Conservation (phyloP, 2,797 vertebrate species). For the Phrynocephalus guinanensis region DNA sequence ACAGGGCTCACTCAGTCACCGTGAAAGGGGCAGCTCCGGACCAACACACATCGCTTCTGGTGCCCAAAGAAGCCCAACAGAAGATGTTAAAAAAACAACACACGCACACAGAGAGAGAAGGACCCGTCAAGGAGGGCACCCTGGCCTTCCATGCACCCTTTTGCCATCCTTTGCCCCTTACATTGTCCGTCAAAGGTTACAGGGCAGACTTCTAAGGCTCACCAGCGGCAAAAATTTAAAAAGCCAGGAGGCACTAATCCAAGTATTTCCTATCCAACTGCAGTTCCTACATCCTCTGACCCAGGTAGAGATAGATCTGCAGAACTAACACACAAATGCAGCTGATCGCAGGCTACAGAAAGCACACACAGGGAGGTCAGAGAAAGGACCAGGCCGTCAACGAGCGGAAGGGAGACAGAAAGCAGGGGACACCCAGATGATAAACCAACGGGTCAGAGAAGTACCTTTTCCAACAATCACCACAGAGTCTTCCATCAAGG, state of each 20-base stretch:
- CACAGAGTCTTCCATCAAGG: constrained; percentile 81
- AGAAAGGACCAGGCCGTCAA: background rate
- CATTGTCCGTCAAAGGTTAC: background rate
- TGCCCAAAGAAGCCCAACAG: background rate
- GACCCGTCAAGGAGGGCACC: background rate
- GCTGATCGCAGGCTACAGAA: background rate
- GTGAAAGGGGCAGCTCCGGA: background rate
- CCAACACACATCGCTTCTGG: too few relatives aligned
- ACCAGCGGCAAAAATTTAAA: background rate
- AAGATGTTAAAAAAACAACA: background rate
- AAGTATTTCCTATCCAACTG: background rate
- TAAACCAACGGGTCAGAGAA: background rate
- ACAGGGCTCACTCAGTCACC: background rate
- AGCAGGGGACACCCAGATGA: background rate
- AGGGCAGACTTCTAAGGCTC: background rate
- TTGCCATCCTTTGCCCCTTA: background rate
- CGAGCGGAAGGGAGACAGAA: too few relatives aligned
- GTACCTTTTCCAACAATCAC: constrained; percentile 88
- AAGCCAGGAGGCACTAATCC: background rate
- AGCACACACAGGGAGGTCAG: background rate
- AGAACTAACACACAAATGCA: accelerated
- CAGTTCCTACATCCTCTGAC: background rate
- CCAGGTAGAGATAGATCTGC: background rate
- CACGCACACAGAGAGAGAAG: too few relatives aligned
- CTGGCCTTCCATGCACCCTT: background rate